phyloP scores from a whole-genome alignment of 1,140 invertebrate genomes.

The Hyposmocoma kahamanoa region DNA sequence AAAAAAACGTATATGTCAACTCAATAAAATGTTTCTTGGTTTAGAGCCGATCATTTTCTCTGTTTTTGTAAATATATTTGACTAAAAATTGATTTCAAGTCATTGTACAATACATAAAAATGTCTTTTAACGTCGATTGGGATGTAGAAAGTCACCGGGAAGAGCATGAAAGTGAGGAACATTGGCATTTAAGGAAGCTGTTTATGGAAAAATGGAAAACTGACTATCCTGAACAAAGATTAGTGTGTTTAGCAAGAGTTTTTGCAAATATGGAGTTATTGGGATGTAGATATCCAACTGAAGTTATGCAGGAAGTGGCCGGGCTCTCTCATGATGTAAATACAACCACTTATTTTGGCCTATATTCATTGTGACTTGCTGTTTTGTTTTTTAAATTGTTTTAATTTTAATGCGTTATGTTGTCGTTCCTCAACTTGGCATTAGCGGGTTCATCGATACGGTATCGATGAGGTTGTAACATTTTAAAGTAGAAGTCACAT shows the following conservation, averaged over 20 bases:
- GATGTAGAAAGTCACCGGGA: slow-evolving; percentile 79
- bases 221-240: slow-evolving; percentile 81
- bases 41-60: too few species aligned
- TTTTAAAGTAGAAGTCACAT: too few species aligned
- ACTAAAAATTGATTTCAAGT: too few species aligned
- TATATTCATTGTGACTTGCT: too few species aligned
- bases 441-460: too few species aligned
- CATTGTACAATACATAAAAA: slow-evolving; percentile 11
- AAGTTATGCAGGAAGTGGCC: slow-evolving; percentile 74
- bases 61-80: too few species aligned
- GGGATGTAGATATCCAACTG: slow-evolving; percentile 82
- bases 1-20: too few species aligned
- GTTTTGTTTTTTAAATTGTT: too few species aligned
- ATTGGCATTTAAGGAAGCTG: slow-evolving; percentile 85
- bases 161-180: slow-evolving; percentile 86
- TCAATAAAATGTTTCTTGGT: too few species aligned
- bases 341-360: not conserved
- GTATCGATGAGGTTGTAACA: too few species aligned
- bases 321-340: slow-evolving; percentile 70
- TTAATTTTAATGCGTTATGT: too few species aligned
- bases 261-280: slow-evolving; percentile 89
- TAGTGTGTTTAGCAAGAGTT: slow-evolving; percentile 87
- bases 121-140: slow-evolving; percentile 68
- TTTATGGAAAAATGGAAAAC: slow-evolving; percentile 84
- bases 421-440: too few species aligned